These are phyloP conservation scores for Lutraria lutraria DNA, from an alignment of 2,888 invertebrate species.

Conservation along the genomic window DNA sequence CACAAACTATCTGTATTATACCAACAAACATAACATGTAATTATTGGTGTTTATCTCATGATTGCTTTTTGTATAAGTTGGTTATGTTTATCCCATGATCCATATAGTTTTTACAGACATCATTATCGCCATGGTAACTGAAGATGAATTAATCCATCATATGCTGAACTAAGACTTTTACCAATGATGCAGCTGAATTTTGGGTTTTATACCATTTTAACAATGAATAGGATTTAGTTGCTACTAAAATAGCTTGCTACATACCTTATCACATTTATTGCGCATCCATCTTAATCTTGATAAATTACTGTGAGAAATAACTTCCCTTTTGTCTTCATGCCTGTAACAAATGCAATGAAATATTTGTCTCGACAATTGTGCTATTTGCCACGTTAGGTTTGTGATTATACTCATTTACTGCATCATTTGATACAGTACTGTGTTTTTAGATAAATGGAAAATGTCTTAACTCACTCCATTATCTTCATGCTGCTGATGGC, in stretches of 20 bases:
- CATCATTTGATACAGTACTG: background rate
- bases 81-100: background rate
- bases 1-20: background rate
- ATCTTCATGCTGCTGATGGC: background rate
- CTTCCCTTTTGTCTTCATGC: background rate
- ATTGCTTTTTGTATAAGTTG: background rate
- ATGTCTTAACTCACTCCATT: conserved; percentile 1
- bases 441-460: background rate
- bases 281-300: background rate
- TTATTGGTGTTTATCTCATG: background rate
- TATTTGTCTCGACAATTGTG: conserved; percentile 19
- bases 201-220: background rate
- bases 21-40: background rate
- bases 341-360: conserved; percentile 1
- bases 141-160: background rate
- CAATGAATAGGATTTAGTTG: background rate
- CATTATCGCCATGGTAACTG: background rate
- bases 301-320: background rate
- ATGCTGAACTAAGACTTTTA: background rate
- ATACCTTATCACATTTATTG: background rate
- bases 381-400: background rate
- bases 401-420: conserved; percentile 9
- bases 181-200: background rate
- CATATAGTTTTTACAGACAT: background rate
- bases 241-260: background rate